phyloP scores from a whole-genome alignment of 1,140 invertebrate species.

The Trichonephila clavipes region DNA sequence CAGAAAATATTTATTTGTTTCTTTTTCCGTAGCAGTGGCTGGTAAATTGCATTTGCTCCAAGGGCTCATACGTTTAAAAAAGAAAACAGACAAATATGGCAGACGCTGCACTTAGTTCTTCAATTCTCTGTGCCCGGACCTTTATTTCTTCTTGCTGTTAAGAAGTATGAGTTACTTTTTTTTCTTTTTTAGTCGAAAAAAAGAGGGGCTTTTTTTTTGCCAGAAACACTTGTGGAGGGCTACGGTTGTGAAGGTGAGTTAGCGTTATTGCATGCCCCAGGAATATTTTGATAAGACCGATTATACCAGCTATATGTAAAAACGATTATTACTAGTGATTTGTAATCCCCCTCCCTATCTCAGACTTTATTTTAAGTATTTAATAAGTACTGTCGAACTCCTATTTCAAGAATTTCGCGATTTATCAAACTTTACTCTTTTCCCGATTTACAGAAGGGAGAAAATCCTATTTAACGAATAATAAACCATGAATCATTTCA shows the following conservation, averaged over 20 bases:
- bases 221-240: neutral
- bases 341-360: neutral
- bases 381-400: no score
- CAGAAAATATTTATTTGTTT: slow-evolving; percentile 35
- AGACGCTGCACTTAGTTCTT: slow-evolving; percentile 57
- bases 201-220: neutral
- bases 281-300: neutral
- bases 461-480: no score
- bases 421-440: no score
- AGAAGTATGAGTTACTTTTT: neutral
- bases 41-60: slow-evolving; percentile 58
- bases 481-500: no score
- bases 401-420: no score
- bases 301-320: neutral
- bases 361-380: no score
- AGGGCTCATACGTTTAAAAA: slow-evolving; percentile 57
- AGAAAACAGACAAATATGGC: slow-evolving; percentile 65
- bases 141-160: slow-evolving; percentile 42
- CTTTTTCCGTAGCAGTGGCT: slow-evolving; percentile 1
- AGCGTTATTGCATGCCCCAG: neutral
- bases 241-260: neutral
- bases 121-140: slow-evolving; percentile 21
- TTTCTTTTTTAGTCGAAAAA: neutral
- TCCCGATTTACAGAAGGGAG: no score
- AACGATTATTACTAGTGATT: neutral